Evolutionary conservation across 2,797 vertebrate species (phyloP).

Genomic region (Luscinia megarhynchos): DNA sequence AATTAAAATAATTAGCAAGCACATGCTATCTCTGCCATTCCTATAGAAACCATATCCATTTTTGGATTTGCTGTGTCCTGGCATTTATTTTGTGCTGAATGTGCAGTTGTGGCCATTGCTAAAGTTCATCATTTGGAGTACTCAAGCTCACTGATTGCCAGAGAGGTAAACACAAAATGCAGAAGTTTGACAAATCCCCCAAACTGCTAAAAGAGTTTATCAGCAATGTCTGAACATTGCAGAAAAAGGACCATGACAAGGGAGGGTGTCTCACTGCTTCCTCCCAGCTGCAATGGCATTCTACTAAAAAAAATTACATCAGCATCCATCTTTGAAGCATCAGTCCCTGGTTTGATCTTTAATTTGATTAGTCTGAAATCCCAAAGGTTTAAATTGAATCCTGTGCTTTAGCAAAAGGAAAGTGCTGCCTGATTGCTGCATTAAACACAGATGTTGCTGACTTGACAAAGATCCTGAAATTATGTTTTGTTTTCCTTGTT

Average conservation of each 20-base stretch:
- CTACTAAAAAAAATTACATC: background rate
- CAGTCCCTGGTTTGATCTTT: background rate
- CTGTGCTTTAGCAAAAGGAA: background rate
- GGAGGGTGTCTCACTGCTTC: background rate
- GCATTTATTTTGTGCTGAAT: background rate
- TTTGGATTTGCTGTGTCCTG: background rate
- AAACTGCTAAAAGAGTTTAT: background rate
- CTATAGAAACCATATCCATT: background rate
- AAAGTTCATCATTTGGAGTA: background rate
- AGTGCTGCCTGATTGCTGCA: background rate
- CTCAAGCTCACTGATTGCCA: background rate
- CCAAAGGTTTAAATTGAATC: background rate
- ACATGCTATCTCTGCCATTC: background rate
- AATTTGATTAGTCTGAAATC: constrained; percentile 11
- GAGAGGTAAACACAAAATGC: background rate
- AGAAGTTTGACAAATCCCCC: background rate
- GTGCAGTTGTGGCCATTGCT: background rate
- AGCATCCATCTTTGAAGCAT: background rate
- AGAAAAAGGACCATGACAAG: background rate
- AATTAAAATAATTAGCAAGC: background rate
- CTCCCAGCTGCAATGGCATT: background rate
- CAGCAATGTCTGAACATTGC: background rate
- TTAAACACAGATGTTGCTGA: constrained; percentile 32
- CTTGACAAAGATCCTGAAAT: background rate
- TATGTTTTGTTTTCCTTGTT: background rate